Base-by-base conservation (phyloP, 2,888 invertebrate genomes). In the Sarcophaga caerulescens region DNA sequence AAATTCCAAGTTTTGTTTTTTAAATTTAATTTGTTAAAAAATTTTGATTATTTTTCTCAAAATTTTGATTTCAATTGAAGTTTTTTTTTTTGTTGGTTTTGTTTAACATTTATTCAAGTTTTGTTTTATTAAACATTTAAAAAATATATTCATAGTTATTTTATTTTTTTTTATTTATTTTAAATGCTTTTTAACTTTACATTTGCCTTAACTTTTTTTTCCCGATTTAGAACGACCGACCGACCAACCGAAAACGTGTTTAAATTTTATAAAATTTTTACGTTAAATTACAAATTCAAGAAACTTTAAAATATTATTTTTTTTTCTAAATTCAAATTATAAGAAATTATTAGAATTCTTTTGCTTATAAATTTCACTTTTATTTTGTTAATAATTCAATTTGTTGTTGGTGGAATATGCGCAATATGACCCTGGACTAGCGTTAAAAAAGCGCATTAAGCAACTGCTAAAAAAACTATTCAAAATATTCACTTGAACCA, bases 391-490 rank as follows among this genome's bases (percentile, higher is more conserved):
- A 17, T 65, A 63, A 14, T 17, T 0, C 4, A 65, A 73, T 74
- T 47, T 66, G 35, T 44, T 81, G 70, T 76, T 76, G 63, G 77
- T 79, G 68, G 86, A 81, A 81, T 86, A 84, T 84, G 86, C 86
- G 86, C 86, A 86, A 68, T 88, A 52, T 86, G 88, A 88, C 89
- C 84, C 89, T 88, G 90, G 35, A 90, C 89, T 88, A 89, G 88
- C 89, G 88, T 80, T 88, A 88, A 90, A 90, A 90, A 90, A 90
- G 90, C 90, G 90, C 90, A 90, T 90, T 90, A 90, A 88, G 88
- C 90, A 89, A 90, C 90, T 88, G 89, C 89, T 90, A 88, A 90
- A 89, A 89, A 90, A 90, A 90, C 89, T 90, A 90, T 89, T 89
- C 88, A 88, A 89, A 89, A 89, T 89, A 89, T 89, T 89, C 88